phyloP scores from a whole-genome alignment of 2,797 vertebrate species.

The Microcaecilia unicolor region DNA sequence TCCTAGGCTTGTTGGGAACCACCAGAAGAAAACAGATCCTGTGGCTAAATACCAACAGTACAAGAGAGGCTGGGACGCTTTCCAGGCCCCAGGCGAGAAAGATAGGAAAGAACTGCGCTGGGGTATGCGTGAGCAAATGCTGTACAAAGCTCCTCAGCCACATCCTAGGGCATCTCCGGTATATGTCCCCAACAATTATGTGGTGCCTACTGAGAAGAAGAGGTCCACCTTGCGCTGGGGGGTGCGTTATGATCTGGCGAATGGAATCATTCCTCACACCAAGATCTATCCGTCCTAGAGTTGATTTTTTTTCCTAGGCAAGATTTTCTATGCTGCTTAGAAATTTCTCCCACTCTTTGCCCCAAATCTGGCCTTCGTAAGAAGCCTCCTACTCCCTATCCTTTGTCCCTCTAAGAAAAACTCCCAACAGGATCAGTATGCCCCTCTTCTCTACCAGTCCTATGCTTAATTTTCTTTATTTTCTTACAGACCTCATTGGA shows the following conservation, averaged over 20 bases:
- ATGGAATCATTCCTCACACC: slow-evolving; percentile 54
- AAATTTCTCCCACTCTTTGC: too few species aligned
- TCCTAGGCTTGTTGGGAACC: slow-evolving; percentile 21
- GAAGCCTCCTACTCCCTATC: too few species aligned
- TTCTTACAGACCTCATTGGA: too few species aligned
- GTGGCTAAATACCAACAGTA: slow-evolving; percentile 48
- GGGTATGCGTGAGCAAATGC: slow-evolving; percentile 39
- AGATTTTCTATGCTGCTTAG: too few species aligned
- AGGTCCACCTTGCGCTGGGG: slow-evolving; percentile 72
- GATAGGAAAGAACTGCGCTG: slow-evolving; percentile 31
- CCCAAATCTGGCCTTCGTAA: too few species aligned
- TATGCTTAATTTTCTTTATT: too few species aligned
- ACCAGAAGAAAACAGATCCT: slow-evolving; percentile 37
- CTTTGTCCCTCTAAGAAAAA: too few species aligned
- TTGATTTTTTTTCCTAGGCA: too few species aligned
- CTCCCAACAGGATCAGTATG: too few species aligned
- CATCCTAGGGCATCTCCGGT: slow-evolving; percentile 26
- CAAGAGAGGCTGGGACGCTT: slow-evolving; percentile 47
- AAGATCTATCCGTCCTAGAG: too few species aligned
- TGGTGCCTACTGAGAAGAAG: slow-evolving; percentile 79
- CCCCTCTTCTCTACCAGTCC: too few species aligned
- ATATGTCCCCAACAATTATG: slow-evolving; percentile 63
- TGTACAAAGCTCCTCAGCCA: slow-evolving; percentile 11
- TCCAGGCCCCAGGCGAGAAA: slow-evolving; percentile 41
- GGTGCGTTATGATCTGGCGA: slow-evolving; percentile 70